These are phyloP conservation scores for Aix galericulata DNA, from an alignment of 2,113 vertebrate species.

Conservation along the genomic window DNA sequence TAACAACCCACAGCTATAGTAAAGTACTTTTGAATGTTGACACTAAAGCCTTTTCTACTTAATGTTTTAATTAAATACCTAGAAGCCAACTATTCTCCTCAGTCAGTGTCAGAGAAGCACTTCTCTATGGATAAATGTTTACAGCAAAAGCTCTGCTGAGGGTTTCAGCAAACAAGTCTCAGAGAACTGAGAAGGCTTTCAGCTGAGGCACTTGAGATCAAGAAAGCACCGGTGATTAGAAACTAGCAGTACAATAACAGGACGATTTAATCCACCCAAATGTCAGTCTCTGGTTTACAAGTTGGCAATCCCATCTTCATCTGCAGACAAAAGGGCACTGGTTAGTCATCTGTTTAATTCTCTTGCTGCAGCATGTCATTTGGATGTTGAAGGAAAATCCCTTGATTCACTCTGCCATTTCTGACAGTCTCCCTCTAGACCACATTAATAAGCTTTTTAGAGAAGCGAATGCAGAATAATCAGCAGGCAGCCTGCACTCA, in stretches of 20 bases:
- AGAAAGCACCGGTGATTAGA: conserved; percentile 77
- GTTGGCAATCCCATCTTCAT: conserved; percentile 81
- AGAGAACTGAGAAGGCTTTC: conserved; percentile 73
- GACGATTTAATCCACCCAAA: conserved; percentile 83
- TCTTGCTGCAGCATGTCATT: conserved; percentile 80
- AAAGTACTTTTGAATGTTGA: conserved; percentile 79
- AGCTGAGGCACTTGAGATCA: conserved; percentile 73
- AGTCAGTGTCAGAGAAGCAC: conserved; percentile 72
- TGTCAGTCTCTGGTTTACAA: conserved; percentile 80
- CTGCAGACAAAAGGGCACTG: conserved; percentile 82
- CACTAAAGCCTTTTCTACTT: conserved; percentile 76
- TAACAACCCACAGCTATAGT: conserved; percentile 64
- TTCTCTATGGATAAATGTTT: conserved; percentile 83
- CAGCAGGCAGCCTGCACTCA: conserved; percentile 73
- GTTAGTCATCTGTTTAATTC: conserved; percentile 87
- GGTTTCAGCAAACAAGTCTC: conserved; percentile 78
- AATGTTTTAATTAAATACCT: conserved; percentile 89
- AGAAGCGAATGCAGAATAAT: conserved; percentile 78
- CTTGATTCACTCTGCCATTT: conserved; percentile 84
- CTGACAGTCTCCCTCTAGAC: conserved; percentile 84
- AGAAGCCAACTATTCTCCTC: conserved; percentile 77
- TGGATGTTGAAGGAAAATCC: conserved; percentile 83
- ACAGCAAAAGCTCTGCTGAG: conserved; percentile 73
- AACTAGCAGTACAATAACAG: conserved; percentile 74
- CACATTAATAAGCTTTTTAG: conserved; percentile 84